A percentile compares a stretch with the other conserved stretches of the same genome.
Evolutionary conservation across 2,113 vertebrate species (phyloP).

Genomic region (Cheirogaleus medius): DNA sequence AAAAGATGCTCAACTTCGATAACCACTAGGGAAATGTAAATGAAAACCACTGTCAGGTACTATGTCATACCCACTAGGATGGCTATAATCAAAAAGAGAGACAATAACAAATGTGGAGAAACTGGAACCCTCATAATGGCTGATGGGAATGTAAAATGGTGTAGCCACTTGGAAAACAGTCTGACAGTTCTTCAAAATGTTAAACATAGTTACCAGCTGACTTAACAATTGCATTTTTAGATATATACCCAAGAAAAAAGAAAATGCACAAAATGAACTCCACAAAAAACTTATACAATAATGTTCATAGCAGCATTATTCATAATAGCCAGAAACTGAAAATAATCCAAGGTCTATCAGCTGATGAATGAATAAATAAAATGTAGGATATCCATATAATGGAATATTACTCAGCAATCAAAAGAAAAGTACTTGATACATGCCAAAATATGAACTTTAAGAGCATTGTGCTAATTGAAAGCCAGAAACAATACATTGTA

Average conservation of each 20-base stretch:
- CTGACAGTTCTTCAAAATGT: neutral
- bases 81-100: neutral
- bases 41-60: neutral
- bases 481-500: neutral
- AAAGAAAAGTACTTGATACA: neutral
- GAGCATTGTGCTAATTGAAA: neutral
- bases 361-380: neutral
- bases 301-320: neutral
- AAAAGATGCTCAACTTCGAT: neutral
- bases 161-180: neutral
- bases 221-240: neutral
- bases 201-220: neutral
- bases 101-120: neutral
- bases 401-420: neutral
- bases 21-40: neutral
- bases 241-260: neutral
- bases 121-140: neutral
- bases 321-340: neutral
- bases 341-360: neutral
- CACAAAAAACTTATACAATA: neutral
- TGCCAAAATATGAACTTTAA: neutral
- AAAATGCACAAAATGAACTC: neutral
- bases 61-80: neutral
- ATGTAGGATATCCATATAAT: neutral
- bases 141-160: neutral